A percentile compares a stretch with the other conserved stretches of the same genome.
Conservation (phyloP, 2,888 invertebrate genomes). For the Desoria tigrina region DNA sequence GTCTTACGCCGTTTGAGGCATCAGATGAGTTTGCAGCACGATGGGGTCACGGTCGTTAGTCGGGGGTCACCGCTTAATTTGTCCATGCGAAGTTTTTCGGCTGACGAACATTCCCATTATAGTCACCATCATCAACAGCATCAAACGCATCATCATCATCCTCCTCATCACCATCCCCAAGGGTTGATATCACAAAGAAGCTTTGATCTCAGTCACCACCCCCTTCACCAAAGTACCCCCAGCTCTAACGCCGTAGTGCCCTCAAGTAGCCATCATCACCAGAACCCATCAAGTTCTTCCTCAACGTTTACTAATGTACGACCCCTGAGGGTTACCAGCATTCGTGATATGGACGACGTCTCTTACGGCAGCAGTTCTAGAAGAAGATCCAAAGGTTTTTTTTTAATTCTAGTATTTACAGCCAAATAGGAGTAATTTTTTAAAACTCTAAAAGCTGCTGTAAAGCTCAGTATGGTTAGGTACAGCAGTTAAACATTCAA, state of each 20-base stretch:
- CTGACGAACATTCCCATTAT: constrained; percentile 17
- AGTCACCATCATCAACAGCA: constrained; percentile 31
- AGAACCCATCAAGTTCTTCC: constrained; percentile 34
- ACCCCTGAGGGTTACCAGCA: constrained; percentile 48
- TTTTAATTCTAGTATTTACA: too few relatives aligned
- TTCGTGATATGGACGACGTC: constrained; percentile 48
- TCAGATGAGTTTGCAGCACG: constrained; percentile 29
- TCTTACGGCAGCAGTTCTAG: constrained; percentile 34
- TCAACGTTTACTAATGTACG: constrained; percentile 36
- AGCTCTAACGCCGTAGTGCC: constrained; percentile 13
- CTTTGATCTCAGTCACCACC: constrained; percentile 37
- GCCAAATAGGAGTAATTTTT: constrained; percentile 1
- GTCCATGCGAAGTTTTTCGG: constrained; percentile 9
- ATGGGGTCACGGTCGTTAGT: too few relatives aligned
- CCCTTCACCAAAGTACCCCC: constrained; percentile 15
- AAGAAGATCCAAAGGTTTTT: constrained; percentile 44
- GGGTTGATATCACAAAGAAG: constrained; percentile 32
- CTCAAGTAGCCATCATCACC: constrained; percentile 18
- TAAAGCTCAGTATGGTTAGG: too few relatives aligned
- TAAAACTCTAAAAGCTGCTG: too few relatives aligned
- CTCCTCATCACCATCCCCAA: constrained; percentile 31
- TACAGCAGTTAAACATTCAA: too few relatives aligned
- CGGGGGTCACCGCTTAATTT: neutral
- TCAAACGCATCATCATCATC: constrained; percentile 26
- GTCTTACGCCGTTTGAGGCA: constrained; percentile 64